Percentiles rank a stretch among this genome's conserved stretches.
Evolutionary conservation across 1,140 invertebrate genomes (phyloP).

Genomic region (Hylaeus anthracinus): DNA sequence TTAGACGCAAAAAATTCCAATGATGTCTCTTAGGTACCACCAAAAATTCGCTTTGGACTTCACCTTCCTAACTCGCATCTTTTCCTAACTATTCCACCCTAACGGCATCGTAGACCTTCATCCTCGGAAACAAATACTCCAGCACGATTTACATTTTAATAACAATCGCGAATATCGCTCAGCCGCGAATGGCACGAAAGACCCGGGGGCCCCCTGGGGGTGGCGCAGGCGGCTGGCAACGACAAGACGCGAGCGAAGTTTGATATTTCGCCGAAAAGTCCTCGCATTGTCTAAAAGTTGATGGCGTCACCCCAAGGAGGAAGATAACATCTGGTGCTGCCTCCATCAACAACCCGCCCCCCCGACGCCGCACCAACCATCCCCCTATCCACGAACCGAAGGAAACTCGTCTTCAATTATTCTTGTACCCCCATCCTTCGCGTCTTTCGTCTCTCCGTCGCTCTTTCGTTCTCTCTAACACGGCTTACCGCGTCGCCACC

Average conservation of each 20-base stretch:
- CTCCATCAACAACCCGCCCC: conserved; percentile 76
- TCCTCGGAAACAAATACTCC: conserved; percentile 43
- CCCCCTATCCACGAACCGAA: conserved; percentile 63
- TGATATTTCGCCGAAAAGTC: conserved; percentile 79
- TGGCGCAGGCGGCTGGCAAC: conserved; percentile 46
- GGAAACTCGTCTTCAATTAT: conserved; percentile 80
- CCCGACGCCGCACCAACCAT: conserved; percentile 66
- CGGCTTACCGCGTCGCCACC: conserved; percentile 70
- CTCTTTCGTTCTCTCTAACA: conserved; percentile 58
- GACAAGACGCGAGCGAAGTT: conserved; percentile 72
- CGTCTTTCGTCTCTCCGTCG: conserved; percentile 54
- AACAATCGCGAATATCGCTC: conserved; percentile 51
- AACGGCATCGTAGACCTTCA: too few species aligned
- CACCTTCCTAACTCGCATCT: too few species aligned
- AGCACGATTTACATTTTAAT: conserved; percentile 69
- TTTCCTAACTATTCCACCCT: too few species aligned
- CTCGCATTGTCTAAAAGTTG: conserved; percentile 79
- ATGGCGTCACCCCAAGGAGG: conserved; percentile 76
- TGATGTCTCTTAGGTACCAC: too few species aligned
- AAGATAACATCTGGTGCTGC: conserved; percentile 79
- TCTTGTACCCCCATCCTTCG: conserved; percentile 71
- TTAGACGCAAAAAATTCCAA: too few species aligned
- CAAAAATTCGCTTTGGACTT: too few species aligned
- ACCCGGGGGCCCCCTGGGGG: neutral
- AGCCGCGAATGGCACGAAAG: neutral